Percentiles rank a stretch among this genome's conserved stretches.
phyloP scores from a whole-genome alignment of 2,113 vertebrate species.

The Spilogale gracilis region DNA sequence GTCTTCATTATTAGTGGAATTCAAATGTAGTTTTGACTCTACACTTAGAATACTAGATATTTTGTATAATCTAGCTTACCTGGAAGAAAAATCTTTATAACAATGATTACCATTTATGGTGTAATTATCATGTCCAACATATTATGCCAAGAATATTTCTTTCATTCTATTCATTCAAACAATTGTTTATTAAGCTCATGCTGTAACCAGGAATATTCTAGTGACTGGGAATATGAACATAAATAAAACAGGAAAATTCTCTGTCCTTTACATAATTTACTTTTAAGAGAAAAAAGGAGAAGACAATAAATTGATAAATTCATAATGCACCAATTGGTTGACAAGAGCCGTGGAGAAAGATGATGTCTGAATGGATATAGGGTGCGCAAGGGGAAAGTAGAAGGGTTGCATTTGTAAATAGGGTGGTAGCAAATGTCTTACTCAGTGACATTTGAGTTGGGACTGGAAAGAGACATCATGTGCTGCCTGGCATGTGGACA shows the following conservation, averaged over 20 bases:
- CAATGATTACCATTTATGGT: background rate
- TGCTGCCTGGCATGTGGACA: background rate
- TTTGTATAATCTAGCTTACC: background rate
- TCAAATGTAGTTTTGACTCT: background rate
- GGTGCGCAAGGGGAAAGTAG: rapidly evolving
- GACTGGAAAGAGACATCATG: background rate
- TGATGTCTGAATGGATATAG: background rate
- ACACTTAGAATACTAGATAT: background rate
- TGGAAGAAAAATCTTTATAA: background rate
- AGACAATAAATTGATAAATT: background rate
- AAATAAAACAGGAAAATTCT: conserved; percentile 12
- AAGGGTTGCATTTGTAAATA: background rate
- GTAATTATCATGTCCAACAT: background rate
- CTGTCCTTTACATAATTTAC: background rate
- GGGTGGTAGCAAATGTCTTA: background rate
- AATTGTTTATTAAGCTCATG: background rate
- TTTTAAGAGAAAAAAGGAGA: background rate
- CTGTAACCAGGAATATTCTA: background rate
- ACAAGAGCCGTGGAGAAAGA: background rate
- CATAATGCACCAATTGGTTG: background rate
- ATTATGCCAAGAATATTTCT: background rate
- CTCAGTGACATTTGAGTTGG: background rate
- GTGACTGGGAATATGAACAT: background rate
- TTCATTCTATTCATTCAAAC: conserved; percentile 43
- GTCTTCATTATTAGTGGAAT: background rate